Conservation (phyloP, 1,140 invertebrate species). For the Adelges cooleyi region DNA sequence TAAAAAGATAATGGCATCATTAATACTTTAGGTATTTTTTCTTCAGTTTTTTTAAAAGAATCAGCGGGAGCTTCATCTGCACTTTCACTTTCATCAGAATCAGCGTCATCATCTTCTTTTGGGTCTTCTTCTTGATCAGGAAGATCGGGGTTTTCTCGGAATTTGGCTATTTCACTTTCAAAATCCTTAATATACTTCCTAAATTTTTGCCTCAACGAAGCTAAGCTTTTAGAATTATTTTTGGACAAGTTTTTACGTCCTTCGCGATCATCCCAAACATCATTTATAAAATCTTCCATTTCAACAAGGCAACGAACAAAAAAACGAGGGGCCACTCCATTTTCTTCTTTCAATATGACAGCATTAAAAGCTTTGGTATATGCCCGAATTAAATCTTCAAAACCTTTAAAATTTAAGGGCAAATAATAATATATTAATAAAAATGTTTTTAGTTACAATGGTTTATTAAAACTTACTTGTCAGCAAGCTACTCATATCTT, state of each 20-base stretch:
- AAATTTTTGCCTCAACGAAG: constrained; percentile 86
- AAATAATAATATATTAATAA: no score
- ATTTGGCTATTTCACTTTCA: constrained; percentile 73
- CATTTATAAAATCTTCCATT: constrained; percentile 88
- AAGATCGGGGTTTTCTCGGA: constrained; percentile 79
- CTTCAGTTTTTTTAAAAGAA: constrained; percentile 42
- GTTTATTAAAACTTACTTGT: constrained; percentile 52
- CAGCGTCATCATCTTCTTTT: no score
- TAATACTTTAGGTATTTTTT: constrained; percentile 43
- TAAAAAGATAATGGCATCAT: no score
- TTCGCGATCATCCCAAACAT: constrained; percentile 75
- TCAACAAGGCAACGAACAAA: constrained; percentile 80
- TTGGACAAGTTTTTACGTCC: constrained; percentile 69
- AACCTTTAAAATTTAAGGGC: constrained; percentile 55
- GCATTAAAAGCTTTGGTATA: constrained; percentile 77
- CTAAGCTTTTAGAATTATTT: constrained; percentile 82
- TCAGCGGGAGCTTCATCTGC: constrained; percentile 43
- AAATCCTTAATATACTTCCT: constrained; percentile 93
- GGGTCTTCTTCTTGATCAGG: constrained; percentile 79
- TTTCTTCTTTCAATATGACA: constrained; percentile 85
- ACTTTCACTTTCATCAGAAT: constrained; percentile 29
- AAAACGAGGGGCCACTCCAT: constrained; percentile 80
- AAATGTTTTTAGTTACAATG: no score
- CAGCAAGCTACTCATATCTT: constrained; percentile 90
- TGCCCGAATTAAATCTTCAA: constrained; percentile 81